phyloP scores from a whole-genome alignment of 2,113 vertebrate genomes.

The Heliornis fulica region DNA sequence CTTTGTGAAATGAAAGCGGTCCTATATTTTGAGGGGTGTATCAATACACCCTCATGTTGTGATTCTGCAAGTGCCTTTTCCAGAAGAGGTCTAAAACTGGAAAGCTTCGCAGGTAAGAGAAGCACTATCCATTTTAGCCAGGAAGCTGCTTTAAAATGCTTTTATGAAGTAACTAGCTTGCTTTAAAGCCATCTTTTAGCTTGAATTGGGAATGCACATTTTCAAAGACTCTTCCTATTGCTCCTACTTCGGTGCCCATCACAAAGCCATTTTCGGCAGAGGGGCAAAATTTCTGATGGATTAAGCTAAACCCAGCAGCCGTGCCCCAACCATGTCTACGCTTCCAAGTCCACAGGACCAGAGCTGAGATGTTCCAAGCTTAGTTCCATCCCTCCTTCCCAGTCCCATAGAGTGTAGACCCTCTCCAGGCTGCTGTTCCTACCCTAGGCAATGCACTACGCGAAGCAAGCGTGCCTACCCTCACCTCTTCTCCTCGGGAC shows the following conservation, averaged over 20 bases:
- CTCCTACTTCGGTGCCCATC: neutral
- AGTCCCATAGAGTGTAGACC: rapidly evolving
- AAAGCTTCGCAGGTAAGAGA: neutral
- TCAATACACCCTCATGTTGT: neutral
- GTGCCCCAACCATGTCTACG: rapidly evolving
- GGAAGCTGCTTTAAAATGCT: neutral
- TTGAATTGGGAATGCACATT: neutral
- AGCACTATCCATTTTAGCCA: neutral
- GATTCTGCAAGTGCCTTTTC: neutral
- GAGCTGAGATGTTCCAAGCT: neutral
- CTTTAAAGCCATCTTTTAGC: neutral
- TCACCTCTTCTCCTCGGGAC: neutral
- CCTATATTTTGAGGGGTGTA: neutral
- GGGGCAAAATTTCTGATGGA: neutral
- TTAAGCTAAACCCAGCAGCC: neutral
- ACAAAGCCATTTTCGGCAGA: neutral
- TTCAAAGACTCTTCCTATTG: neutral
- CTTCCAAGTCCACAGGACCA: neutral
- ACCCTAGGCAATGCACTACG: rapidly evolving
- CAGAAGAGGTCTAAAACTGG: neutral
- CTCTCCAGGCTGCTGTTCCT: neutral
- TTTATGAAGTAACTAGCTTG: neutral
- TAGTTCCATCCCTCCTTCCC: neutral
- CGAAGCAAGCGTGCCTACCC: rapidly evolving
- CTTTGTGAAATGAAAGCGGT: neutral